phyloP scores from a whole-genome alignment of 2,113 vertebrate species.

The Nannobrachium achirus region DNA sequence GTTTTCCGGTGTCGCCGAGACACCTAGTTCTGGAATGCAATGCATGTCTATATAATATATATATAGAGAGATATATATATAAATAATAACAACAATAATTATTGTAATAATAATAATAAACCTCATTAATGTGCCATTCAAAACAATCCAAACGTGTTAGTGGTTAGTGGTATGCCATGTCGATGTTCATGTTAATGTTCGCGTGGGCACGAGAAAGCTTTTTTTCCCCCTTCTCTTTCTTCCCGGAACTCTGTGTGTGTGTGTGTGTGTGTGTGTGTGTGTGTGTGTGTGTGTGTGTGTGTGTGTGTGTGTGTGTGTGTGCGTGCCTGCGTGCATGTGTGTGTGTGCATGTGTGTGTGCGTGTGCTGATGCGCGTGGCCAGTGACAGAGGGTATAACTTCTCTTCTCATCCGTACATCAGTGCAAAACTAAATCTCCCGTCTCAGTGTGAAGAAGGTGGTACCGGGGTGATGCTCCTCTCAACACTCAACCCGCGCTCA shows the following conservation, averaged over 20 bases:
- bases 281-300: no score
- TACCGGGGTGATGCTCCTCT: constrained; percentile 55
- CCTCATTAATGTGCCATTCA: no score
- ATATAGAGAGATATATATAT: not conserved
- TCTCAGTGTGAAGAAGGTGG: constrained; percentile 63
- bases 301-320: no score
- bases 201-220: not conserved
- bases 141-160: no score
- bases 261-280: no score
- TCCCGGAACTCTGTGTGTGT: no score
- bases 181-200: not conserved
- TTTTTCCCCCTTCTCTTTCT: not conserved
- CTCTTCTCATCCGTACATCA: constrained; percentile 57
- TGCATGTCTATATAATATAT: not conserved
- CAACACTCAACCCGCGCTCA: constrained; percentile 31
- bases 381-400: constrained; percentile 20
- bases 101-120: no score
- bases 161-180: no score
- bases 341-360: not conserved
- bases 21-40: not conserved
- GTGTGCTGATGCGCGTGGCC: no score
- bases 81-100: no score
- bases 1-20: not conserved
- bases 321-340: not conserved
- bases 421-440: constrained; percentile 64